Evolutionary conservation across 2,113 vertebrate genomes (phyloP).

Genomic region (Amphiprion percula): DNA sequence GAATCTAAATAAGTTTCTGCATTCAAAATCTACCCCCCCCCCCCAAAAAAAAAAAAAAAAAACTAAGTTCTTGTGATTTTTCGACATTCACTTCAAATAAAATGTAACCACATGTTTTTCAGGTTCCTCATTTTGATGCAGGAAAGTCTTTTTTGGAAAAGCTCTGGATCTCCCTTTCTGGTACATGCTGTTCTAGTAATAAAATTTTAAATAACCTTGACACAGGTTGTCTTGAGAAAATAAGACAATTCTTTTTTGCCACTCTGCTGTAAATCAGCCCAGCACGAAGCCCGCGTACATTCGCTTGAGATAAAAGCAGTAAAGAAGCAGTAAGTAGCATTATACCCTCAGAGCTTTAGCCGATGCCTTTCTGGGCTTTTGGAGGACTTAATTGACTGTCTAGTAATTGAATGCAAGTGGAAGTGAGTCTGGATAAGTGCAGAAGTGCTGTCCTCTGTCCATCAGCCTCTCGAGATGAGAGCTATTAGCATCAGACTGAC

Average conservation of each 20-base stretch:
- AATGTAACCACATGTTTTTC: not conserved
- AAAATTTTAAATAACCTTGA: conserved; percentile 29
- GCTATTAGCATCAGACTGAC: conserved; percentile 71
- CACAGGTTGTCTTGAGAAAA: conserved; percentile 38
- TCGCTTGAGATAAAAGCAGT: conserved; percentile 42
- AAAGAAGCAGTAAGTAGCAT: conserved; percentile 27
- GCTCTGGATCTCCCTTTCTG: not conserved
- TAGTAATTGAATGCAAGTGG: conserved; percentile 77
- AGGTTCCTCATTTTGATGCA: not conserved
- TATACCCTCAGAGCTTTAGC: conserved; percentile 31
- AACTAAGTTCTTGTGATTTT: not conserved
- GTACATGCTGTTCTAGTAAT: conserved; percentile 12
- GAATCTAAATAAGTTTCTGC: not conserved
- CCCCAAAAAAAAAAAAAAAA: too few relatives aligned
- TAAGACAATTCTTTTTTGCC: conserved; percentile 8
- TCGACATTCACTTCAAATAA: not conserved
- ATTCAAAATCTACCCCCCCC: not conserved
- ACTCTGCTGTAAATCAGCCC: conserved; percentile 18
- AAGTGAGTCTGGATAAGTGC: conserved; percentile 73
- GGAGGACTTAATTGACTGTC: conserved; percentile 81
- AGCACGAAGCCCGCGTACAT: conserved; percentile 13
- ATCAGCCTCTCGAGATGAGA: conserved; percentile 82
- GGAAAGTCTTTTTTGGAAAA: not conserved
- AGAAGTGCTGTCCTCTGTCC: conserved; percentile 78
- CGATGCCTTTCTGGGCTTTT: conserved; percentile 41